Base-by-base conservation (phyloP, 2,113 vertebrate genomes). In the Prunella fulvescens region DNA sequence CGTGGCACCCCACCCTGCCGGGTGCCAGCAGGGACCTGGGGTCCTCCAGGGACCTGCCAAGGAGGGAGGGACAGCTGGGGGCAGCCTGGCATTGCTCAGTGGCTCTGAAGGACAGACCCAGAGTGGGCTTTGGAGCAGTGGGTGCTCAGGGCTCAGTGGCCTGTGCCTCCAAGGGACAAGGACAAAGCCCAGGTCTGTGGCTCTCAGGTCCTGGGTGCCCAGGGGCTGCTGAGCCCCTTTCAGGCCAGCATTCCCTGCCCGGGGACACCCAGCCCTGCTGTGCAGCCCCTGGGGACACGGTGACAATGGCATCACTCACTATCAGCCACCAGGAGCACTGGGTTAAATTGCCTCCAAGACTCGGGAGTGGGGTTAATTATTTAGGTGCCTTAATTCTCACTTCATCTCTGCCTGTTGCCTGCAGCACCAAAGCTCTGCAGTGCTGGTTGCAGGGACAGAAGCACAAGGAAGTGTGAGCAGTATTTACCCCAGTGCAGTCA, bases 351-450 rank as follows among this genome's bases (percentile, higher is more conserved):
- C 86, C 93, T 81, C 82, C 69, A 29, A 90, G 91, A 65, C 92
- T 95, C 18, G 10, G 53, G 56, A 88, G 51, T 51, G 56, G 89
- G 78, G 93, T 96, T 96, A 97, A 98, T 97, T 97, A 97, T 97
- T 96, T 89, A 96, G 88, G 51, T 92, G 65, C 73, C 86, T 97
- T 96, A 91, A 93, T 62, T 70, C 91, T 81, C 81, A 69, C 74
- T 93, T 80, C 45, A 62, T 90, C 91, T 81, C 74, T 88, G 73
- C 67, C 73, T 62, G 81, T n/a, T 76, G 67, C 92, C 77, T 96
- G 70, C 54, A 77, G 88, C 62, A 33, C 44, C 54, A 90, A 72
- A 50, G 74, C 77, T 93, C 82, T 81, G n/a, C 51, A 40, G 9
- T 7, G 70, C 71, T 42, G 78, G 40, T 56, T 96, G 77, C 84